Conservation (phyloP, 2,888 invertebrate species). For the Yponomeuta plumbellus region DNA sequence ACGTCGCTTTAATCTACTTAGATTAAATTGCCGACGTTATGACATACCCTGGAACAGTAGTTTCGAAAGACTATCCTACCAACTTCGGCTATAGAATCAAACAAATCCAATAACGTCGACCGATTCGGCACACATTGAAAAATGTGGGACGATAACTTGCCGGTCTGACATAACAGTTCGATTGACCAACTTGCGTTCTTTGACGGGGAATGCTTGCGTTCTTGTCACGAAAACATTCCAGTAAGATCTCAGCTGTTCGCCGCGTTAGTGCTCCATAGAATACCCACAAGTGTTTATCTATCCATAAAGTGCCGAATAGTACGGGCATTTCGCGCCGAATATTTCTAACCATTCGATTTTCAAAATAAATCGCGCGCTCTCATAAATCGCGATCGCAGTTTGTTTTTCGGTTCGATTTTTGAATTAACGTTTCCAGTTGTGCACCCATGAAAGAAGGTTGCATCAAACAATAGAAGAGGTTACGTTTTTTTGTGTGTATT, state of each 20-base stretch:
- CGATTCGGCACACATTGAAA: slow-evolving; percentile 13
- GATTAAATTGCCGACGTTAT: neutral
- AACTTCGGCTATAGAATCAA: neutral
- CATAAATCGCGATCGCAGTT: neutral
- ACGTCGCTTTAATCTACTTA: too few species aligned
- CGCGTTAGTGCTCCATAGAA: slow-evolving; percentile 29
- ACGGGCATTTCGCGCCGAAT: slow-evolving; percentile 8
- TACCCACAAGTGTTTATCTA: neutral
- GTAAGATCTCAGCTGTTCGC: slow-evolving; percentile 37
- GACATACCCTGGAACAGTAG: neutral
- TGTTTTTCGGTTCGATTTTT: neutral
- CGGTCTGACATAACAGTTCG: slow-evolving; percentile 31
- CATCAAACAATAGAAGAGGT: slow-evolving; percentile 7
- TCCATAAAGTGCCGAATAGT: slow-evolving; percentile 10
- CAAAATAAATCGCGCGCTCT: neutral
- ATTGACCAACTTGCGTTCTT: slow-evolving; percentile 38
- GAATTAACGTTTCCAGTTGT: neutral
- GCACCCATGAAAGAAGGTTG: neutral
- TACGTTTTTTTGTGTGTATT: neutral
- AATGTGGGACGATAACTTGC: slow-evolving; percentile 12
- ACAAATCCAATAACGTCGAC: slow-evolving; percentile 5
- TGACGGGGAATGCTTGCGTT: slow-evolving; percentile 37
- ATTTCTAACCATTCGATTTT: slow-evolving; percentile 1
- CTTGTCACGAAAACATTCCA: slow-evolving; percentile 43
- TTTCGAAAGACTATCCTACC: neutral